Conservation (phyloP, 2,888 invertebrate genomes). For the Reticulitermes lucifugus region DNA sequence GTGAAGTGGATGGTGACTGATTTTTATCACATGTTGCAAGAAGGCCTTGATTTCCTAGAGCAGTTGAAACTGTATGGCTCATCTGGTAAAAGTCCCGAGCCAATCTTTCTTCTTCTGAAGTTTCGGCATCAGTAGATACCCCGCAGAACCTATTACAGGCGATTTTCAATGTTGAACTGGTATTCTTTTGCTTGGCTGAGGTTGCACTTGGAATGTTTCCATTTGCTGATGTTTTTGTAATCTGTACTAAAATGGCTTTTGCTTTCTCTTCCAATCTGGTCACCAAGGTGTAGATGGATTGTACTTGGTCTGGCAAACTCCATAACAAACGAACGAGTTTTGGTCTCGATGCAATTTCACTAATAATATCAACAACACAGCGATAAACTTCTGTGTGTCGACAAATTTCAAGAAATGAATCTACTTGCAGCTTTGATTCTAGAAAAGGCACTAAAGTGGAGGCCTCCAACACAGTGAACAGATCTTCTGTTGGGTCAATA, state of each 20-base stretch:
- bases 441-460: constrained; percentile 53
- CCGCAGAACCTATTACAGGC: not conserved
- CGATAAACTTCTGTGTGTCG: constrained; percentile 58
- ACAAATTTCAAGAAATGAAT: constrained; percentile 60
- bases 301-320: constrained; percentile 50
- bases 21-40: constrained; percentile 11
- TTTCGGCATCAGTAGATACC: not conserved
- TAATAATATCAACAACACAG: constrained; percentile 53
- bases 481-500: constrained; percentile 43
- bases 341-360: constrained; percentile 48
- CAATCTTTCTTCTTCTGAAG: constrained; percentile 45
- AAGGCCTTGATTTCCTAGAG: constrained; percentile 37
- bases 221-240: constrained; percentile 42
- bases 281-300: constrained; percentile 50
- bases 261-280: constrained; percentile 48
- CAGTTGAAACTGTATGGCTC: constrained; percentile 40
- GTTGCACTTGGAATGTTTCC: constrained; percentile 32
- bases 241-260: constrained; percentile 41
- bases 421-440: constrained; percentile 54
- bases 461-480: constrained; percentile 49
- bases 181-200: not conserved
- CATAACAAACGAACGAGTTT: constrained; percentile 51
- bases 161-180: not conserved
- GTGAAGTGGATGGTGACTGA: constrained; percentile 28
- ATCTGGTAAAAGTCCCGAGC: constrained; percentile 49